Evolutionary conservation across 2,113 vertebrate species (phyloP), one percentile per base, ranked within the genome.

Genomic region (Bucco capensis): DNA sequence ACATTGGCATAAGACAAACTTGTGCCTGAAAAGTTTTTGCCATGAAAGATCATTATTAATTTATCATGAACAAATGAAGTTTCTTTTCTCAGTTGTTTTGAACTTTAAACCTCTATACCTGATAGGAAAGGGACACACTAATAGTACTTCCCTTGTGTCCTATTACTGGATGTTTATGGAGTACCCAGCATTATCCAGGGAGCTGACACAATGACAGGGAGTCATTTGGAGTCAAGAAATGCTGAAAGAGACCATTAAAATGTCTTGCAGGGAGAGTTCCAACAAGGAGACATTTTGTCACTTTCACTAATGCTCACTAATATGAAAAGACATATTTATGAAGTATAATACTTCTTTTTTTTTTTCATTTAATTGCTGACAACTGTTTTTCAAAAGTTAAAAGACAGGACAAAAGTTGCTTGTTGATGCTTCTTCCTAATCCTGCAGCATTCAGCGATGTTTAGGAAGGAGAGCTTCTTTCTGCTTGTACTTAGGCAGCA

Each of bases 121-220:
- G 35, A 88, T 97, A 97, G 96, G 96, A 97, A 90, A 97, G 97
- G 97, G 97, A 97, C 97, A 97, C 74, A 92, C 95, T 97, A 97
- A 97, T 97, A 97, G 96, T 90, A 82, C 96, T 97, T 98, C 98
- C 98, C 98, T 95, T 95, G 98, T 98, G 98, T 96, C 97, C 97
- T 98, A 98, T 98, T 98, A 98, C 96, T 96, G 97, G 91, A 97
- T 98, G 97, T 98, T 98, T 98, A 97, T 98, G 97, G 97, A 97
- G 94, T 94, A 95, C 91, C 95, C 95, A 91, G 96, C 90, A 92
- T 96, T 97, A 96, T 96, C 97, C 88, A 97, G 98, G 97, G 98
- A 98, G 97, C 97, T 98, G 98, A 98, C 98, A 98, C 97, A 5
- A 95, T 97, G 98, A 96, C 97, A 97, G 96, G 81, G 96, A 98